Percentiles rank a stretch among this genome's conserved stretches.
Evolutionary conservation across 2,113 vertebrate genomes (phyloP).

Genomic region (Lucifuga dentata): DNA sequence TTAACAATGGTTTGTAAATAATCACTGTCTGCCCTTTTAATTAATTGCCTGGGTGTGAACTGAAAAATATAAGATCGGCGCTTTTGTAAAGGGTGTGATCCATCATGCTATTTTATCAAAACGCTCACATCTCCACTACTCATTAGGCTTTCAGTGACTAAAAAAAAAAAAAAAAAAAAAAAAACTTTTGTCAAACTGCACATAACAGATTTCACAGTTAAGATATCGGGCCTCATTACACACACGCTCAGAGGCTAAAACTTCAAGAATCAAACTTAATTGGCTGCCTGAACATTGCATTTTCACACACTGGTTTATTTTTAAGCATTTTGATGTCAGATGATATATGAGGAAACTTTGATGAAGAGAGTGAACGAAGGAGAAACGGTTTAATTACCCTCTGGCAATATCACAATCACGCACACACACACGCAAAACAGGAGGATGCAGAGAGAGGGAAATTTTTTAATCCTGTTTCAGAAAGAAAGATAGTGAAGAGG

Average conservation of each 20-base stretch:
- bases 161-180: slow-evolving; percentile 3
- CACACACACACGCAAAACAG: background rate
- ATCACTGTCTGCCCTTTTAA: slow-evolving; percentile 27
- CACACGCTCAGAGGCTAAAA: slow-evolving; percentile 47
- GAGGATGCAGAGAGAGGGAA: slow-evolving; percentile 16
- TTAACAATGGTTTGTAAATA: slow-evolving; percentile 35
- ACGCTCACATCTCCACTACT: slow-evolving; percentile 34
- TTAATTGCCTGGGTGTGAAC: slow-evolving; percentile 4
- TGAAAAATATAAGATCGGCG: slow-evolving; percentile 32
- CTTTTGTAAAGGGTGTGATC: slow-evolving; percentile 13
- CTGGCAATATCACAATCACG: slow-evolving; percentile 15
- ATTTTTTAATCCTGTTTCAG: slow-evolving; percentile 20
- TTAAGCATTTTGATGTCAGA: slow-evolving; percentile 52
- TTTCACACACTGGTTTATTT: slow-evolving; percentile 54
- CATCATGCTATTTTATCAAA: slow-evolving; percentile 43
- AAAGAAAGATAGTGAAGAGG: background rate
- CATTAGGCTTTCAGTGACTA: slow-evolving; percentile 36
- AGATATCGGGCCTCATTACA: slow-evolving; percentile 61
- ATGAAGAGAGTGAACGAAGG: slow-evolving; percentile 17
- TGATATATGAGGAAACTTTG: slow-evolving; percentile 25
- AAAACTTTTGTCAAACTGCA: slow-evolving; percentile 38
- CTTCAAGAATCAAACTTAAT: slow-evolving; percentile 61
- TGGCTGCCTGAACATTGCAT: slow-evolving; percentile 53
- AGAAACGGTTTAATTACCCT: slow-evolving; percentile 46
- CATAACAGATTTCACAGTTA: slow-evolving; percentile 45